Evolutionary conservation across 2,113 vertebrate genomes (phyloP).

Genomic region (Nannobrachium achirus): DNA sequence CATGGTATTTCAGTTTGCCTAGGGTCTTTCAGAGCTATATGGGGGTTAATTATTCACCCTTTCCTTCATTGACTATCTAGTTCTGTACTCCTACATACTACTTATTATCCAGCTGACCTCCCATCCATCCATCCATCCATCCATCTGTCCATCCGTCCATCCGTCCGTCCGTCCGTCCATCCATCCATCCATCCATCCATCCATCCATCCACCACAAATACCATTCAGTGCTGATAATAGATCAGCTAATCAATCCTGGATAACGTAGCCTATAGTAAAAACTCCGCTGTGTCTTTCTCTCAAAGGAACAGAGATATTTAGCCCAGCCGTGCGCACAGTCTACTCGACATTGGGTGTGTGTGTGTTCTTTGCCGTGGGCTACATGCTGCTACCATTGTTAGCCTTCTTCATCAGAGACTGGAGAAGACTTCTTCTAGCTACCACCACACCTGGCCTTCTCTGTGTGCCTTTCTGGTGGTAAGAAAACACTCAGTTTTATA

Average conservation of each 20-base stretch:
- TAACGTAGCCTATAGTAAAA: too few species aligned
- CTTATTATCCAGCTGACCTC: too few species aligned
- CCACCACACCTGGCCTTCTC: conserved; percentile 81
- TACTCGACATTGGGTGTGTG: conserved; percentile 88
- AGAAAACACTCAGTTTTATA: conserved; percentile 57
- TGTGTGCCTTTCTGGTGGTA: conserved; percentile 89
- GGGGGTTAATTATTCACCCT: background rate
- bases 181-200: too few species aligned
- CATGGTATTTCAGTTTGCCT: background rate
- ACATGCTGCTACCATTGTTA: conserved; percentile 87
- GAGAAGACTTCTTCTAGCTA: conserved; percentile 83
- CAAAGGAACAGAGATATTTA: conserved; percentile 89
- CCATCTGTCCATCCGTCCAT: too few species aligned
- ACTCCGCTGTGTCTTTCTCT: conserved; percentile 34
- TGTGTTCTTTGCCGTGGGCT: conserved; percentile 86
- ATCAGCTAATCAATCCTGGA: too few species aligned
- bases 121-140: too few species aligned
- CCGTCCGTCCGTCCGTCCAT: too few species aligned
- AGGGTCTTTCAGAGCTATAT: background rate
- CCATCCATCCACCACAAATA: too few species aligned
- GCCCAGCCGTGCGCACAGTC: conserved; percentile 80
- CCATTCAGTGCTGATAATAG: too few species aligned
- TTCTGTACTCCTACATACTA: too few species aligned
- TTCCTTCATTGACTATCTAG: background rate
- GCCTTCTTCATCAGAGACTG: conserved; percentile 89